A percentile compares a stretch with the other conserved stretches of the same genome.
Conservation (phyloP, 2,113 vertebrate genomes). For the Catharus fuscescens region DNA sequence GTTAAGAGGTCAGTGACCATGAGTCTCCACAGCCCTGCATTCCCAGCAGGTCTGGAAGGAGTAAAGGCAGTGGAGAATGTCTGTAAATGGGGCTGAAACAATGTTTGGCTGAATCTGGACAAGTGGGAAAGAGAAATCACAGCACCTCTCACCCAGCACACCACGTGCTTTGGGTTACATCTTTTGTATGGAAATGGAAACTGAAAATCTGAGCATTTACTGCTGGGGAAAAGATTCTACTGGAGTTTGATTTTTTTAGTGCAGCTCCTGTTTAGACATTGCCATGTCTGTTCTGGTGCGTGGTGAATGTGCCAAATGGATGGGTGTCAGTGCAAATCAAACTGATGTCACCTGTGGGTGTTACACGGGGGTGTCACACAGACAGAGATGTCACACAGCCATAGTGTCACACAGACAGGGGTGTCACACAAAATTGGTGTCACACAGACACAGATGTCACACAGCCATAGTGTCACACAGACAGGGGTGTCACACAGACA, state of each 20-base stretch:
- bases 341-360: rapidly evolving
- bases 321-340: background rate
- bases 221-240: background rate
- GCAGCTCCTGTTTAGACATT: background rate
- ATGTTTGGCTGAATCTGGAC: background rate
- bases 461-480: background rate
- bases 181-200: background rate
- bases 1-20: background rate
- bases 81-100: background rate
- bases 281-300: background rate
- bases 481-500: rapidly evolving
- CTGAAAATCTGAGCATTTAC: background rate
- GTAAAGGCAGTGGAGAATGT: background rate
- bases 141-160: background rate
- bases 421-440: background rate
- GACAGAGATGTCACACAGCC: background rate
- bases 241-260: background rate
- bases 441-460: too few species aligned
- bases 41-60: background rate
- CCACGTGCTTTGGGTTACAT: background rate
- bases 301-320: rapidly evolving
- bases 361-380: background rate
- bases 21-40: background rate
- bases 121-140: background rate
- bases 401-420: too few species aligned